Base-by-base conservation (phyloP, 2,888 invertebrate genomes). In the Zeuzera pyrina region DNA sequence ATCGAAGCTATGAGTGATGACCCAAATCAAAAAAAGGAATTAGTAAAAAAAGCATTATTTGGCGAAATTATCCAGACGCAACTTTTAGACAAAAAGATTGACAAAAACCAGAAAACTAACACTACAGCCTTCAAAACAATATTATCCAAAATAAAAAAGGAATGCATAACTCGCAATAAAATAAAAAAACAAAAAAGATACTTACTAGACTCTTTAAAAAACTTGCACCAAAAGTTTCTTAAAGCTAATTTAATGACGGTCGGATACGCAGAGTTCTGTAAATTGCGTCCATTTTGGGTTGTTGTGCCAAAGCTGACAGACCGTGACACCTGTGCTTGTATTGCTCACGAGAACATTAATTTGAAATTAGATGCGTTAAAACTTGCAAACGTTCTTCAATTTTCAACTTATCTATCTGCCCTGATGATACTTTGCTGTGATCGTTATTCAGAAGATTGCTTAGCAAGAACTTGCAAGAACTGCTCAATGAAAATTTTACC, bases 141-240 rank as follows among this genome's bases (percentile, higher is more conserved):
- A 27, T 24, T 35, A 15, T 36, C 38, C 10, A 32, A 38, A 31
- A 31, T 30, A 15, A 35, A 35, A 25, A 32, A 33, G 15, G 32
- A 36, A 23, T 33, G 33, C 29, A 27, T 46, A 11, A 47, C 44
- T 10, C 34, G 36, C 37, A 45, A 47, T n/a, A 35, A 36, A 29
- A 35, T 44, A 15, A 49, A 40, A 43, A 41, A 36, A 36, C 39
- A 39, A 25, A 36, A 36, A 39, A 36, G 49, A 32, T 46, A 42
- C 28, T 33, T 45, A 21, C 29, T 19, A 12, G 38, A 47, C 36
- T 30, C 41, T 13, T 19, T 49, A 10, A 10, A 16, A 28, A 42
- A 39, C 33, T 38, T 47, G 22, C 35, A 46, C 32, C 41, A 39
- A 24, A 42, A 40, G 26, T 43, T 46, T 29, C 15, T 30, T 27